These are phyloP conservation scores for Drosophila rubida DNA, from an alignment of 2,888 invertebrate genomes.

Conservation along the genomic window DNA sequence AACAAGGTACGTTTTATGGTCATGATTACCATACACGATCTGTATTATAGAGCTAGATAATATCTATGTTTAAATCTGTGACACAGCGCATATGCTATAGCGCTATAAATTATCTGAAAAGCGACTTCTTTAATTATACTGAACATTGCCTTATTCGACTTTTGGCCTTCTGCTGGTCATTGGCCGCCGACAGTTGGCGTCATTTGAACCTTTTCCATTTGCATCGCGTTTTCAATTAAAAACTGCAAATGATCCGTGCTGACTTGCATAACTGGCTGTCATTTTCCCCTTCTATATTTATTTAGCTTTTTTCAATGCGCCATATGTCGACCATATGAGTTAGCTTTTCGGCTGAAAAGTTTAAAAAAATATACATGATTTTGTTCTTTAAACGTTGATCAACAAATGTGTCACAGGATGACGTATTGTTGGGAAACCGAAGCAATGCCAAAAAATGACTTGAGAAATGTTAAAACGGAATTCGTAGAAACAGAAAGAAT, in stretches of 20 bases:
- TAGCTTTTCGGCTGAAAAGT: constrained; percentile 5
- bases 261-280: constrained; percentile 51
- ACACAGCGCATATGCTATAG: not conserved
- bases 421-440: not conserved
- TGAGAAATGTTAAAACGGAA: not conserved
- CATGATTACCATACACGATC: constrained; percentile 13
- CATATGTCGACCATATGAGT: constrained; percentile 8
- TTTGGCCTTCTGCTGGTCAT: constrained; percentile 23
- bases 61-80: not conserved
- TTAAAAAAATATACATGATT: not conserved
- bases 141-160: constrained; percentile 1
- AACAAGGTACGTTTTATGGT: constrained; percentile 15
- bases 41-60: not conserved
- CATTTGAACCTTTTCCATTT: constrained; percentile 18
- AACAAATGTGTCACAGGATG: not conserved
- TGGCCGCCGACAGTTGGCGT: constrained; percentile 9
- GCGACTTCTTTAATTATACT: not conserved
- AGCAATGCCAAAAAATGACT: not conserved
- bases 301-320: not conserved
- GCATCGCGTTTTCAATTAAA: constrained; percentile 40
- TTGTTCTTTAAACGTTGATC: not conserved
- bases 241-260: constrained; percentile 46
- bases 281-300: constrained; percentile 1
- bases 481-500: not conserved
- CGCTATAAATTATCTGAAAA: not conserved